Conservation (phyloP, 1,140 invertebrate species). For the Portunus trituberculatus region DNA sequence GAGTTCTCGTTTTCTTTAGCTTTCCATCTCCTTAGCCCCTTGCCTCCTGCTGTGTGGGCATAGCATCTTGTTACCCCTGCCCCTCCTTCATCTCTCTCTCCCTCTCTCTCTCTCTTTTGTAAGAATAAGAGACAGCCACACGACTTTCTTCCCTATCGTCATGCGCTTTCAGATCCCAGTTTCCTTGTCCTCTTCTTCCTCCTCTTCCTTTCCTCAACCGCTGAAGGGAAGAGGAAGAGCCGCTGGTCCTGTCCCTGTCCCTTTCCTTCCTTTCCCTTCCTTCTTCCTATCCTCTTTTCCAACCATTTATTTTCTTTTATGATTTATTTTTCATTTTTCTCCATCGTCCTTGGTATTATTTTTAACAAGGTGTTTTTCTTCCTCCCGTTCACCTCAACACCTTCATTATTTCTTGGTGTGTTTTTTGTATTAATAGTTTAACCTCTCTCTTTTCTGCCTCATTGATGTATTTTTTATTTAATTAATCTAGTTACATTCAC, state of each 20-base stretch:
- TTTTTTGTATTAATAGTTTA: background rate
- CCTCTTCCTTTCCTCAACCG: background rate
- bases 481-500: background rate
- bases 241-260: no score
- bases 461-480: background rate
- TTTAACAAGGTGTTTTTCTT: background rate
- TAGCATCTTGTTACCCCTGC: background rate
- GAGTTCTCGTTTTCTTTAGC: background rate
- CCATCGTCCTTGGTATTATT: background rate
- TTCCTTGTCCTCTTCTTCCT: background rate
- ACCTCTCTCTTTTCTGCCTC: no score
- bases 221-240: background rate
- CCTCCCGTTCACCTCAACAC: background rate
- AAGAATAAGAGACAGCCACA: background rate
- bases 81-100: background rate
- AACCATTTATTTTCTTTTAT: background rate
- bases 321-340: background rate
- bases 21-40: background rate
- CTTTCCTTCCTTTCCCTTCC: background rate
- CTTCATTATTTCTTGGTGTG: background rate
- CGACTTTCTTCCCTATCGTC: background rate
- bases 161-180: background rate
- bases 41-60: background rate
- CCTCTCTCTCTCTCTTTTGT: background rate
- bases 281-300: background rate